A percentile compares a stretch with the other conserved stretches of the same genome.
Evolutionary conservation across 2,113 vertebrate genomes (phyloP).

Genomic region (Odontophorus gujanensis): DNA sequence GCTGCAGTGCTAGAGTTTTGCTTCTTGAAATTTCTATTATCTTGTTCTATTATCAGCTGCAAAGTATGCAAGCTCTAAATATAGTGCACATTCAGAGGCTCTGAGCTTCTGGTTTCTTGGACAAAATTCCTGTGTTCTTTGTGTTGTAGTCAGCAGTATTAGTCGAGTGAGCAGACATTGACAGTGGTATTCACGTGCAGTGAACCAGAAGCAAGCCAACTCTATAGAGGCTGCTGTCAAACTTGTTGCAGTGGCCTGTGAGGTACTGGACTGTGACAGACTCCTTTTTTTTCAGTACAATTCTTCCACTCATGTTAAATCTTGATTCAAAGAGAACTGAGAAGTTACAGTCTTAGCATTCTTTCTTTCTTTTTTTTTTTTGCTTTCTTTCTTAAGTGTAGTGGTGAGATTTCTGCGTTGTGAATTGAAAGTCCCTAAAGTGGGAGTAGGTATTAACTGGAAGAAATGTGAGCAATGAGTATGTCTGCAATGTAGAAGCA

Average conservation of each 20-base stretch:
- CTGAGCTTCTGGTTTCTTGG: slow-evolving; percentile 66
- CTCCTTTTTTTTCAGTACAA: slow-evolving; percentile 73
- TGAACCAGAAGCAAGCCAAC: slow-evolving; percentile 79
- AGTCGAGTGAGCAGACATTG: slow-evolving; percentile 77
- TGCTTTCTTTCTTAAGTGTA: neutral
- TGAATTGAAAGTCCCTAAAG: slow-evolving; percentile 25
- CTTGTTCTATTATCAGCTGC: slow-evolving; percentile 50
- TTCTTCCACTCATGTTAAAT: slow-evolving; percentile 76
- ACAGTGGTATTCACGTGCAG: slow-evolving; percentile 79
- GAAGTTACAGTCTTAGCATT: slow-evolving; percentile 59
- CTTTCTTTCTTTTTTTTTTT: neutral
- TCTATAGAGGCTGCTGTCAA: slow-evolving; percentile 80
- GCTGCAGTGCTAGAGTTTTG: neutral
- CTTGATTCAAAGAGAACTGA: slow-evolving; percentile 70
- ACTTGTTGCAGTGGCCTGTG: slow-evolving; percentile 80
- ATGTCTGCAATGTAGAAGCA: neutral
- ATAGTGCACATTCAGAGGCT: slow-evolving; percentile 61
- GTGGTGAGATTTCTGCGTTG: neutral
- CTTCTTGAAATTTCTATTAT: slow-evolving; percentile 60
- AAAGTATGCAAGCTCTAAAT: slow-evolving; percentile 71
- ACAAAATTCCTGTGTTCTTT: slow-evolving; percentile 81
- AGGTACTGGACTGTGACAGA: slow-evolving; percentile 80
- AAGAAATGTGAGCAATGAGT: neutral
- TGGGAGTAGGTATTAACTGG: neutral
- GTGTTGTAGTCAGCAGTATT: slow-evolving; percentile 80